A percentile compares a stretch with the other conserved stretches of the same genome.
These are phyloP conservation scores for Chelonus formosanus DNA, from an alignment of 2,888 invertebrate genomes.

Conservation along the genomic window DNA sequence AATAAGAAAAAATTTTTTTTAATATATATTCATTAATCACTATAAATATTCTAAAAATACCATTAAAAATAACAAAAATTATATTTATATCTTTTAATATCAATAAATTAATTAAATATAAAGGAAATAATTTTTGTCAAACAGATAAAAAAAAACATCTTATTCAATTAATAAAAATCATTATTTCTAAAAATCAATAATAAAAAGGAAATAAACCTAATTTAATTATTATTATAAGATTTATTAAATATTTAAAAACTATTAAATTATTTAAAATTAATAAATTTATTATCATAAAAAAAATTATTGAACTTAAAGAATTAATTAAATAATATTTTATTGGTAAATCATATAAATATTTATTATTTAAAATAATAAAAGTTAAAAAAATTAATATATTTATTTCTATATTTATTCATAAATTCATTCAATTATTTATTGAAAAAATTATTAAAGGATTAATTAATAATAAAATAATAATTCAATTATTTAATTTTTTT, in stretches of 20 bases:
- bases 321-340: too few relatives aligned
- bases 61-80: conserved; percentile 65
- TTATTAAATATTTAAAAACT: conserved; percentile 21
- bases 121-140: conserved; percentile 74
- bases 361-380: conserved; percentile 64
- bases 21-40: conserved; percentile 69
- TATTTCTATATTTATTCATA: conserved; percentile 74
- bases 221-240: conserved; percentile 66
- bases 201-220: conserved; percentile 70
- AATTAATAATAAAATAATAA: conserved; percentile 67
- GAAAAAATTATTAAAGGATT: conserved; percentile 67
- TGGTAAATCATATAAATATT: conserved; percentile 43
- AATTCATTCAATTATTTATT: conserved; percentile 64
- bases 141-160: conserved; percentile 70
- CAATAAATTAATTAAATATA: conserved; percentile 68
- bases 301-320: conserved; percentile 69
- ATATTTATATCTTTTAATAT: conserved; percentile 63
- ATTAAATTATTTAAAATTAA: conserved; percentile 21
- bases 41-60: conserved; percentile 65
- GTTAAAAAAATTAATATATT: conserved; percentile 72
- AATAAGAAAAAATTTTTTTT: conserved; percentile 71
- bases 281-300: conserved; percentile 64
- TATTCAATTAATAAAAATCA: conserved; percentile 70
- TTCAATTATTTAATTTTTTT: conserved; percentile 52
- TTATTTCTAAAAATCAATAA: conserved; percentile 71